Base-by-base conservation (phyloP, 2,888 invertebrate species). In the Drosophila longiperda region DNA sequence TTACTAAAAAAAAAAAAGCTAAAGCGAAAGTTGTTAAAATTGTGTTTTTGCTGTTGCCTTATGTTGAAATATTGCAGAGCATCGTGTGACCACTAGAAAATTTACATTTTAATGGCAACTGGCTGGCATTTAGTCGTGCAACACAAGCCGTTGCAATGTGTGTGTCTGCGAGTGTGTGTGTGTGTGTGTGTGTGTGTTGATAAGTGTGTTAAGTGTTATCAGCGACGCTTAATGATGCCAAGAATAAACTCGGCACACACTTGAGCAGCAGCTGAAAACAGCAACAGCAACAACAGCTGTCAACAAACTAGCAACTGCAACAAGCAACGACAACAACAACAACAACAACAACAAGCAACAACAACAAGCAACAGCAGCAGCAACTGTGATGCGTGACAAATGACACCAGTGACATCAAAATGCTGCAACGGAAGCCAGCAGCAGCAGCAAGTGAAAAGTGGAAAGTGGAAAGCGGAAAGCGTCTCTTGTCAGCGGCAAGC, bases 221-320 rank as follows among this genome's bases (percentile, higher is more conserved):
- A 81, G 75, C 78, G 66, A 69, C 71, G 89, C 82, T 87, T 87
- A 87, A 87, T 87, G 87, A 87, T 89, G 89, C 87, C 84, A 81
- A 89, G 89, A 89, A 87, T 87, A 87, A 83, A 86, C 88, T 77
- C 68, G 67, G 55, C 67, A 61, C 65, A 70, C 75, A 61, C 82
- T 75, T 52, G 62, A 71, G 69, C 74, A 73, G 66, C 84, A 77
- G 54, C 78, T 45, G 65, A 36, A 61, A 61, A 58, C 69, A 64
- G 53, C 45, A 59, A 49, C 48, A 50, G 33, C 32, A 57, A 9
- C 54, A 60, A 48, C 59, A 66, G 42, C 54, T 78, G 70, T 65
- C 67, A 81, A 70, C 81, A 80, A 75, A 78, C 68, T 69, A 67
- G 66, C 78, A 71, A 76, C 73, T 34, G 42, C 58, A 71, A 66